phyloP scores from a whole-genome alignment of 2,113 vertebrate species.

The Mirounga angustirostris region DNA sequence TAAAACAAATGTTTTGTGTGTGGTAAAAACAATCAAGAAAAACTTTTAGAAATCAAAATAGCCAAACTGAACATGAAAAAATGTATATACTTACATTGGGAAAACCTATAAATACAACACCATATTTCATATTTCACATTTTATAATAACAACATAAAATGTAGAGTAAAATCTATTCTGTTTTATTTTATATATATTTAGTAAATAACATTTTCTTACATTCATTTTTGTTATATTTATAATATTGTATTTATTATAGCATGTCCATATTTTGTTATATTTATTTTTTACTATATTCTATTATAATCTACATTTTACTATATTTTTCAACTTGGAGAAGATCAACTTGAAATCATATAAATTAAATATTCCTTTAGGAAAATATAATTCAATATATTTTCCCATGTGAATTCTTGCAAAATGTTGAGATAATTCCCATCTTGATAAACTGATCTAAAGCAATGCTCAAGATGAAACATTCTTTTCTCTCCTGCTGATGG shows the following conservation, averaged over 20 bases:
- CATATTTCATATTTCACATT: neutral
- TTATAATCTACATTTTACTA: neutral
- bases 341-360: neutral
- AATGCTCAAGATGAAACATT: neutral
- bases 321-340: conserved; percentile 24
- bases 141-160: neutral
- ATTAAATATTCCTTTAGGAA: neutral
- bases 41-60: neutral
- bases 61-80: neutral
- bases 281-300: neutral
- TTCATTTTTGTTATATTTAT: neutral
- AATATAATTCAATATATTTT: neutral
- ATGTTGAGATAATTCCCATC: neutral
- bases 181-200: neutral
- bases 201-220: neutral
- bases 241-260: neutral
- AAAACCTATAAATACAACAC: neutral
- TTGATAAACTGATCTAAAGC: neutral
- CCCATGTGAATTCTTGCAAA: neutral
- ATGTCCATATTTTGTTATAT: neutral
- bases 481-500: neutral
- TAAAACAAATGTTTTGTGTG: neutral
- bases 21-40: neutral
- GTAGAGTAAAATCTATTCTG: neutral
- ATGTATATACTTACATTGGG: neutral